phyloP scores from a whole-genome alignment of 2,888 invertebrate genomes.

The Conops quadrifasciatus region DNA sequence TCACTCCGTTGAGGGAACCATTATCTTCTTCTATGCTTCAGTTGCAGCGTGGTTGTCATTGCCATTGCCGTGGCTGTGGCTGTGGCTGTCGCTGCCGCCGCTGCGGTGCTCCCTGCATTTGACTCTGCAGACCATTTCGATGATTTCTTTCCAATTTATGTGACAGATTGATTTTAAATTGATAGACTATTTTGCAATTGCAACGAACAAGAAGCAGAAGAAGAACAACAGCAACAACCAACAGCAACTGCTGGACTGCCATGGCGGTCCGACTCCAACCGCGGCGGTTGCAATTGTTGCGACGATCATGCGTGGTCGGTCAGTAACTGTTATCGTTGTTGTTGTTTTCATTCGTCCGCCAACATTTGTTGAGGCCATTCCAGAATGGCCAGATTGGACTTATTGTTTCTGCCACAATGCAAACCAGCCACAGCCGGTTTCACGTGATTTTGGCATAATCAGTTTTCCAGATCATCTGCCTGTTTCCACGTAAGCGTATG shows the following conservation, averaged over 20 bases:
- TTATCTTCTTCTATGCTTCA: slow-evolving; percentile 9
- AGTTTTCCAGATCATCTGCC: slow-evolving; percentile 16
- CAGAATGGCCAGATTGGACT: slow-evolving; percentile 16
- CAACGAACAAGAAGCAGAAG: no score
- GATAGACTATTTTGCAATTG: slow-evolving; percentile 55
- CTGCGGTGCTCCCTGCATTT: slow-evolving; percentile 22
- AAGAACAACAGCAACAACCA: no score
- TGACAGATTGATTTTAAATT: slow-evolving; percentile 66
- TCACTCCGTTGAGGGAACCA: slow-evolving; percentile 38
- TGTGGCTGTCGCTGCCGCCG: not conserved
- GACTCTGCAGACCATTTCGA: slow-evolving; percentile 46
- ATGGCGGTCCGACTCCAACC: no score
- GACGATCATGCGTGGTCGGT: slow-evolving; percentile 12
- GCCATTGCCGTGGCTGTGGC: not conserved
- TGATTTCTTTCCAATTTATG: slow-evolving; percentile 66
- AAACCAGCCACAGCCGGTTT: not conserved
- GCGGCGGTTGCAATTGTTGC: no score
- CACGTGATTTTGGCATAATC: slow-evolving; percentile 25
- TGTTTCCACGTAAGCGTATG: no score
- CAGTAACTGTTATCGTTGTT: slow-evolving; percentile 21
- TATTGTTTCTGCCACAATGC: slow-evolving; percentile 24
- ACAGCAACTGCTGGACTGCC: no score
- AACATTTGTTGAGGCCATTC: not conserved
- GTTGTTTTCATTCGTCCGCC: no score
- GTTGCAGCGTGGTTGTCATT: not conserved